These are phyloP conservation scores for Drosophila pseudoananassae DNA, from an alignment of 1,140 invertebrate species.

Conservation along the genomic window DNA sequence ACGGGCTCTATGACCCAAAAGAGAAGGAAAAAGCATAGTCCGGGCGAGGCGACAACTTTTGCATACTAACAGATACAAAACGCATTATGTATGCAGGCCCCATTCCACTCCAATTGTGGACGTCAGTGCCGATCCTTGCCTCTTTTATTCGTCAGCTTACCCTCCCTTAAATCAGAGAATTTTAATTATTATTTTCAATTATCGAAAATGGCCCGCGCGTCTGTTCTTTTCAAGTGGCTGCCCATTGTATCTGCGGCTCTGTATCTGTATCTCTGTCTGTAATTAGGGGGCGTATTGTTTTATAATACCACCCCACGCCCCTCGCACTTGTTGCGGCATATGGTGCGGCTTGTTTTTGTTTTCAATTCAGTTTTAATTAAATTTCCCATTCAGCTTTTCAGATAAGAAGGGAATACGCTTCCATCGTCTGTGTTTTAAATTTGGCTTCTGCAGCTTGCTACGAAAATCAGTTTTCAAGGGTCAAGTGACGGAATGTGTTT, in stretches of 20 bases:
- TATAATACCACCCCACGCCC: constrained; percentile 32
- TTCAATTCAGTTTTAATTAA: constrained; percentile 64
- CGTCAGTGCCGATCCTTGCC: constrained; percentile 42
- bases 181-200: constrained; percentile 84
- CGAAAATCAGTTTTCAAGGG: constrained; percentile 5
- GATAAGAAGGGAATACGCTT: constrained; percentile 42
- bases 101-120: constrained; percentile 74
- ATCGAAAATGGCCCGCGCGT: constrained; percentile 78
- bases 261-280: constrained; percentile 45
- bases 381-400: constrained; percentile 45
- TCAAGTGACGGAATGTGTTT: constrained; percentile 51
- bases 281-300: constrained; percentile 70
- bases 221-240: constrained; percentile 63
- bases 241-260: constrained; percentile 41
- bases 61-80: constrained; percentile 70
- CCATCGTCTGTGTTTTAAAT: background rate
- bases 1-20: constrained; percentile 66
- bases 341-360: constrained; percentile 43
- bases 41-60: constrained; percentile 61
- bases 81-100: constrained; percentile 52
- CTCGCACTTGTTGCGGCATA: constrained; percentile 49
- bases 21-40: constrained; percentile 10
- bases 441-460: background rate
- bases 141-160: constrained; percentile 3
- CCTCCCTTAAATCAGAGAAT: constrained; percentile 74